Percentiles rank a stretch among this genome's conserved stretches.
Evolutionary conservation across 2,888 invertebrate genomes (phyloP).

Genomic region (Priocnemis perturbator): DNA sequence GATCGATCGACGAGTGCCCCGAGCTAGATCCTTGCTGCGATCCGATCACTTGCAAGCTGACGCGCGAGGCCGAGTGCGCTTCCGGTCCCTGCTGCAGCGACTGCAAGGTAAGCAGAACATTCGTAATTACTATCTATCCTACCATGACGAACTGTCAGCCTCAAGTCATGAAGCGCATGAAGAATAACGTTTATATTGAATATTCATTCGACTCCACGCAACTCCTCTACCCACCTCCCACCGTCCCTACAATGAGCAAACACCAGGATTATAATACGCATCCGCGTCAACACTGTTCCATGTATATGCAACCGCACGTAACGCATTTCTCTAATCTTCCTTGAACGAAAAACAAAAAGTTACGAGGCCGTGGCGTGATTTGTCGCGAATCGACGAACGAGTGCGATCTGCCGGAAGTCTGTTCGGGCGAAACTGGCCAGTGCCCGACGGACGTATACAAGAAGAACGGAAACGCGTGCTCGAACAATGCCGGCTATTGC

Average conservation of each 20-base stretch:
- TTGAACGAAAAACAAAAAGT: conserved; percentile 73
- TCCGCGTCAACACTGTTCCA: too few species aligned
- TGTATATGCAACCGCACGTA: too few species aligned
- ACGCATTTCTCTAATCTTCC: too few species aligned
- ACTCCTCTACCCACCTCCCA: not conserved
- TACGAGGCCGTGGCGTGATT: conserved; percentile 84
- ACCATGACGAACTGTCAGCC: too few species aligned
- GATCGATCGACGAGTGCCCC: conserved; percentile 91
- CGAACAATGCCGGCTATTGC: conserved; percentile 85
- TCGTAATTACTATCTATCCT: conserved; percentile 47
- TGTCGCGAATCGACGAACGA: conserved; percentile 93
- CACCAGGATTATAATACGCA: not conserved
- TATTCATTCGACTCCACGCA: too few species aligned
- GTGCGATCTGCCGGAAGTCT: conserved; percentile 97
- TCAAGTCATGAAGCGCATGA: too few species aligned
- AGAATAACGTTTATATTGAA: too few species aligned
- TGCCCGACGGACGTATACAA: conserved; percentile 94
- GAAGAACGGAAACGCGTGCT: conserved; percentile 95
- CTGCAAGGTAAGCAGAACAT: conserved; percentile 83
- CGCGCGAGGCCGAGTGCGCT: conserved; percentile 95
- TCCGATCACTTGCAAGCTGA: conserved; percentile 96
- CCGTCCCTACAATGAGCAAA: conserved; percentile 12
- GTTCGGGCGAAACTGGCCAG: conserved; percentile 90
- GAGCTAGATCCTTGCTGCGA: conserved; percentile 96
- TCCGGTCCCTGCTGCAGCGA: conserved; percentile 92